phyloP scores from a whole-genome alignment of 2,888 invertebrate genomes.

The Stenurella melanura region DNA sequence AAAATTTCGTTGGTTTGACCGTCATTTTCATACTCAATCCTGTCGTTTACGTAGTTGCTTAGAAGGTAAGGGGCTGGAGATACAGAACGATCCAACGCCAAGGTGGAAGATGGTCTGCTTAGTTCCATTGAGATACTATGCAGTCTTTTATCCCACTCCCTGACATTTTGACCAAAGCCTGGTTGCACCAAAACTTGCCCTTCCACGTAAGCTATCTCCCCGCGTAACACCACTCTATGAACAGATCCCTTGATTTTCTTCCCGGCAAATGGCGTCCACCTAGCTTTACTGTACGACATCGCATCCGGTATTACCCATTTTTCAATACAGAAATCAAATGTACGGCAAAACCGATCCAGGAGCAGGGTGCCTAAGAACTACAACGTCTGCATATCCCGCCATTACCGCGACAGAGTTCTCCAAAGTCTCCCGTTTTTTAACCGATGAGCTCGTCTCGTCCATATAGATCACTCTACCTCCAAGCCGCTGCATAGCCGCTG shows the following conservation, averaged over 20 bases:
- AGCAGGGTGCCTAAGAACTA: constrained; percentile 95
- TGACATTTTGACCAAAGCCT: constrained; percentile 91
- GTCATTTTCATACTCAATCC: constrained; percentile 71
- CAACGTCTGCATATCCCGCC: constrained; percentile 95
- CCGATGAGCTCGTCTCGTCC: constrained; percentile 93
- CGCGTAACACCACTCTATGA: constrained; percentile 94
- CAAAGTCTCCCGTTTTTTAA: constrained; percentile 96
- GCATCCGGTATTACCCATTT: constrained; percentile 92
- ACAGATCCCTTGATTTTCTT: constrained; percentile 83
- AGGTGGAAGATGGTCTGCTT: constrained; percentile 74
- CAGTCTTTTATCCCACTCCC: constrained; percentile 79
- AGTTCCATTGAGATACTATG: constrained; percentile 63
- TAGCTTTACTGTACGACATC: constrained; percentile 91
- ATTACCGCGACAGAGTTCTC: constrained; percentile 91
- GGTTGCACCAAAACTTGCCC: constrained; percentile 91
- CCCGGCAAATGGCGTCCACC: constrained; percentile 98
- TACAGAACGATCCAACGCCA: constrained; percentile 74
- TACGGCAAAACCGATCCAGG: constrained; percentile 92
- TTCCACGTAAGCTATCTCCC: constrained; percentile 97
- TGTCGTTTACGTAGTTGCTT: constrained; percentile 29
- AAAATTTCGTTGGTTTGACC: constrained; percentile 76
- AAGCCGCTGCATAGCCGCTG: constrained; percentile 96
- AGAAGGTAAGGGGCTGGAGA: constrained; percentile 66
- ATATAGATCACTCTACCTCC: constrained; percentile 95
- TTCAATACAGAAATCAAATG: too few species aligned